Base-by-base conservation (phyloP, 1,140 invertebrate species). In the Brachystomella parvula region DNA sequence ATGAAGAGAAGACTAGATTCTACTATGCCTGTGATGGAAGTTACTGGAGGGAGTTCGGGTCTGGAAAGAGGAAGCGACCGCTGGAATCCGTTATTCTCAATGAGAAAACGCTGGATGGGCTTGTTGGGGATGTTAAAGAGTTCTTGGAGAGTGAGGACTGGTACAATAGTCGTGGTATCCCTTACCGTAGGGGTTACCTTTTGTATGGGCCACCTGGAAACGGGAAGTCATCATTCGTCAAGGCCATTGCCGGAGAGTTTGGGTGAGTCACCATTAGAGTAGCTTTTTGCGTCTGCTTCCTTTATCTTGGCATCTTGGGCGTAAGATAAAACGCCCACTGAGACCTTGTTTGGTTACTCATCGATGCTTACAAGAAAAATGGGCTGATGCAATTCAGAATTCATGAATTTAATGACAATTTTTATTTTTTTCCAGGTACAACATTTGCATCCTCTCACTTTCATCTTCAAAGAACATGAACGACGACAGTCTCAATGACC, bases 401-500 rank as follows among this genome's bases (percentile, higher is more conserved):
- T 26, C 3, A 2, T 2, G 61, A 49, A 26, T 28, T 63, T 28
- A 47, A 35, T 56, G 63, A 31, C 12, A 47, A 64, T 12, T 53
- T 64, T 58, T 44, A 49, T 6, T 12, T 12, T 44, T 44, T 44
- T 60, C 9, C 39, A 44, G 21, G 9, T 53, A 35, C 33, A 56
- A 70, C 58, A 70, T 70, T 47, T 70, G 65, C 31, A 70, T 70
- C 9, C 35, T 70, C 35, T 67, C 65, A 0, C 59, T 70, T 12
- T 64, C 65, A 31, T 53, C 57, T 0, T 53, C 49, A 24, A 67
- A 66, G 32, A 61, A 64, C 32, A 57, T 70, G 24, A 62, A 31
- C 1, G 69, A 70, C 47, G 69, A 70, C 32, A 39, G 15, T 15
- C 39, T 70, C 6, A 70, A 70, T 30, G 19, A 65, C n/a, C 21